A percentile compares a stretch with the other conserved stretches of the same genome.
Conservation (phyloP, 2,797 vertebrate genomes). For the Chelmon rostratus region DNA sequence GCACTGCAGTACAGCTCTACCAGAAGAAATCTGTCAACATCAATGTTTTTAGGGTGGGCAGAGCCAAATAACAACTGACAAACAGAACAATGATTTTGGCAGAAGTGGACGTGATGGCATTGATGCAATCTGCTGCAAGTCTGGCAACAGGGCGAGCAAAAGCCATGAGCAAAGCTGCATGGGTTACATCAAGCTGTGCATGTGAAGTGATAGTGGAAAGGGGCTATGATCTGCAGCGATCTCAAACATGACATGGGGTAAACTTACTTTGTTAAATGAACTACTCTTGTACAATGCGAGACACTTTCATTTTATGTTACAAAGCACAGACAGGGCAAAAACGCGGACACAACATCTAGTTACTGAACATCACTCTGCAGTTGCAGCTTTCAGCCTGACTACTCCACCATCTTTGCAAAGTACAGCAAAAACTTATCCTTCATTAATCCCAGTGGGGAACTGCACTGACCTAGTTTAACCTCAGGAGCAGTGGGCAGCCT, state of each 20-base stretch:
- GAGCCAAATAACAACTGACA: slow-evolving; percentile 56
- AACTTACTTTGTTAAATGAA: slow-evolving; percentile 23
- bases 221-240: slow-evolving; percentile 16
- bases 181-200: slow-evolving; percentile 44
- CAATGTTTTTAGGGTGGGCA: slow-evolving; percentile 33
- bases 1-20: slow-evolving; percentile 19
- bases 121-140: slow-evolving; percentile 78
- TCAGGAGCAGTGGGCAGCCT: neutral
- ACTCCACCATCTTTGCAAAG: slow-evolving; percentile 9
- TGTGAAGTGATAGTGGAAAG: slow-evolving; percentile 35
- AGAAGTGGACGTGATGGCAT: slow-evolving; percentile 55
- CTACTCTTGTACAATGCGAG: neutral
- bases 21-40: slow-evolving; percentile 37
- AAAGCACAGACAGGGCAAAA: slow-evolving; percentile 1
- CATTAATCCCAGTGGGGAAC: neutral
- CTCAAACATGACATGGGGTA: slow-evolving; percentile 22
- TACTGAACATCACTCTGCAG: slow-evolving; percentile 17
- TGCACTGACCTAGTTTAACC: slow-evolving; percentile 14
- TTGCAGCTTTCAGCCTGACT: neutral
- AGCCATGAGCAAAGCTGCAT: slow-evolving; percentile 39
- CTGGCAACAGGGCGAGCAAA: slow-evolving; percentile 56
- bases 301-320: slow-evolving; percentile 32
- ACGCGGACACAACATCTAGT: slow-evolving; percentile 1
- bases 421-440: slow-evolving; percentile 12
- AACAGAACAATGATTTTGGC: slow-evolving; percentile 59